These are phyloP conservation scores for Dipodomys stephensi DNA, from an alignment of 2,113 vertebrate species.

Conservation along the genomic window DNA sequence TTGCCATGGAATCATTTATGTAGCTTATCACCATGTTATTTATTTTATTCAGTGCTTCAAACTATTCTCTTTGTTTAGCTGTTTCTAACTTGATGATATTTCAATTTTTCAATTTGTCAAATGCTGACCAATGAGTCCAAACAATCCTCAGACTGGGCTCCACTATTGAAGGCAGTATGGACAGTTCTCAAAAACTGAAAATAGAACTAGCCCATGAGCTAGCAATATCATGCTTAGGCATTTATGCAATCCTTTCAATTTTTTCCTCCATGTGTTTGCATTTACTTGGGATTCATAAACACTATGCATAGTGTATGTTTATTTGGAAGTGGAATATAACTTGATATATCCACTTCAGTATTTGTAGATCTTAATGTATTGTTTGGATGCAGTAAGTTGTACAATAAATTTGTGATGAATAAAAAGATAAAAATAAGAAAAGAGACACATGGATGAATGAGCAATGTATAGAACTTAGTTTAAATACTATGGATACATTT, in stretches of 20 bases:
- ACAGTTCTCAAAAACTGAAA: too few species aligned
- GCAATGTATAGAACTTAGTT: neutral
- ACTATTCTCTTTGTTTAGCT: neutral
- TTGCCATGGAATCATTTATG: neutral
- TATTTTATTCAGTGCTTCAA: neutral
- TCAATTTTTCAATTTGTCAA: neutral
- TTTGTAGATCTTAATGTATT: neutral
- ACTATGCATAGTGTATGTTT: neutral
- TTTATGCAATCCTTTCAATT: neutral
- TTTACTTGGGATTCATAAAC: neutral
- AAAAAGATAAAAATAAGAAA: neutral
- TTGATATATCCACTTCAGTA: neutral
- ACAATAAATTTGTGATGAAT: neutral
- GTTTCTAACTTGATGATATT: neutral
- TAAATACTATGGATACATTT: neutral
- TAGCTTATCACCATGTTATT: neutral
- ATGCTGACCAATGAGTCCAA: neutral
- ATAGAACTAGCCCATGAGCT: too few species aligned
- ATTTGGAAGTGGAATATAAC: neutral
- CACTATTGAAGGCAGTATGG: too few species aligned
- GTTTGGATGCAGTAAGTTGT: neutral
- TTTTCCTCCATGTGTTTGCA: neutral
- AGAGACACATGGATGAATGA: neutral
- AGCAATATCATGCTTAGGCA: too few species aligned
- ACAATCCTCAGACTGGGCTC: neutral